A percentile compares a stretch with the other conserved stretches of the same genome.
These are phyloP conservation scores for Saguinus imperator DNA, from an alignment of 2,113 vertebrate genomes.

Conservation along the genomic window DNA sequence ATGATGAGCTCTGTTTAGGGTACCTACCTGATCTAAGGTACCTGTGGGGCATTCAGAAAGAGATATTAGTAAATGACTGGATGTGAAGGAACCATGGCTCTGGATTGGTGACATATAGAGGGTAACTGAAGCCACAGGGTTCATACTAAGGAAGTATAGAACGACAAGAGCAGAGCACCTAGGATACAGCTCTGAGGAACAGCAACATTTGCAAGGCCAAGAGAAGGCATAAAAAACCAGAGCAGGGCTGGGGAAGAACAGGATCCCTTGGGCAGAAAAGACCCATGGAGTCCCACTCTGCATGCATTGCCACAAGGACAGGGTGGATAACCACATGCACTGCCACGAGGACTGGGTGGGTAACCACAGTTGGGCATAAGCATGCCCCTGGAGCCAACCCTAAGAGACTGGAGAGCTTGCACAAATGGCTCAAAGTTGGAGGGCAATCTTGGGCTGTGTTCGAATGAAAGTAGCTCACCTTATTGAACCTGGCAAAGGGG, in stretches of 20 bases:
- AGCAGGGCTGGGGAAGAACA: not conserved
- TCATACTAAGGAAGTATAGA: not conserved
- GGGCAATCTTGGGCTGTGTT: not conserved
- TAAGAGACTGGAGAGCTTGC: not conserved
- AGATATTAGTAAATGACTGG: not conserved
- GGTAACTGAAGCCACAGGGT: not conserved
- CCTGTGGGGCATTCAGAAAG: not conserved
- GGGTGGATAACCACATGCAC: too few relatives aligned
- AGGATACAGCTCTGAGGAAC: not conserved
- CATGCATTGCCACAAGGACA: not conserved
- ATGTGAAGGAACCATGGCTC: not conserved
- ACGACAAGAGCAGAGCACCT: not conserved
- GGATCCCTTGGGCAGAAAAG: not conserved
- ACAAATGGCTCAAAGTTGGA: not conserved
- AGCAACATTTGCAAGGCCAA: not conserved
- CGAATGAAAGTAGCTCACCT: conserved; percentile 83
- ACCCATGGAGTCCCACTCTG: not conserved
- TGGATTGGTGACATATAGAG: not conserved
- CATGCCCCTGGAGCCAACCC: not conserved
- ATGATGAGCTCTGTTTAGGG: not conserved
- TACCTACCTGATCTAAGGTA: not conserved
- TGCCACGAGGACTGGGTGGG: not conserved
- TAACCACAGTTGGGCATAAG: not conserved
- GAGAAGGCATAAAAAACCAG: conserved; percentile 47
- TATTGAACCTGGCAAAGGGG: conserved; percentile 98